Evolutionary conservation across 2,113 vertebrate genomes (phyloP).

Genomic region (Speoplatyrhinus poulsoni): DNA sequence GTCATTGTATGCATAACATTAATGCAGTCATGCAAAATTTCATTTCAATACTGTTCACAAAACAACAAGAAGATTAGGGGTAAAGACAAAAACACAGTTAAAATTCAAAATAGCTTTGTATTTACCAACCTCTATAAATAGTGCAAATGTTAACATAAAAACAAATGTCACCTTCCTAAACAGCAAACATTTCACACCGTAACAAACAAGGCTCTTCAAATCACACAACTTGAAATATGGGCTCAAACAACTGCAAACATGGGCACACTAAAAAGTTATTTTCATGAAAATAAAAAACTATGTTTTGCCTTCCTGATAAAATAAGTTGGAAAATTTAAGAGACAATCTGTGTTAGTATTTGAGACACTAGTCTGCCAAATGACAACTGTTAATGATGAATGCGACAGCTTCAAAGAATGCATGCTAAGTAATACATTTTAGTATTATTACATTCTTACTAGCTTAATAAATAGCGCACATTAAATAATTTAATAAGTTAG

Average conservation of each 20-base stretch:
- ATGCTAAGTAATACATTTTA: too few relatives aligned
- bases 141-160: constrained; percentile 49
- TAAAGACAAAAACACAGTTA: constrained; percentile 1
- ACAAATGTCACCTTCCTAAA: constrained; percentile 11
- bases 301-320: neutral
- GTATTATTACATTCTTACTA: too few relatives aligned
- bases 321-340: too few relatives aligned
- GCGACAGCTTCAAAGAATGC: too few relatives aligned
- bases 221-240: constrained; percentile 5
- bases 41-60: neutral
- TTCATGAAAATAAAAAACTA: neutral
- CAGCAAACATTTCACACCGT: neutral
- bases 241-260: constrained; percentile 14
- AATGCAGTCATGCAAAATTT: too few relatives aligned
- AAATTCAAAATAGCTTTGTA: constrained; percentile 46
- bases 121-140: constrained; percentile 55
- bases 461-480: constrained; percentile 17
- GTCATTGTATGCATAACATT: too few relatives aligned
- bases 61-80: neutral
- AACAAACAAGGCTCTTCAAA: neutral
- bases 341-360: too few relatives aligned
- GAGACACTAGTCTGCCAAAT: too few relatives aligned
- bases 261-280: neutral
- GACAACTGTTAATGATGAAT: too few relatives aligned
- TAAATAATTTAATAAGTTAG: constrained; percentile 18